Base-by-base conservation (phyloP, 2,888 invertebrate species). In the Drosophila parthenogenetica region DNA sequence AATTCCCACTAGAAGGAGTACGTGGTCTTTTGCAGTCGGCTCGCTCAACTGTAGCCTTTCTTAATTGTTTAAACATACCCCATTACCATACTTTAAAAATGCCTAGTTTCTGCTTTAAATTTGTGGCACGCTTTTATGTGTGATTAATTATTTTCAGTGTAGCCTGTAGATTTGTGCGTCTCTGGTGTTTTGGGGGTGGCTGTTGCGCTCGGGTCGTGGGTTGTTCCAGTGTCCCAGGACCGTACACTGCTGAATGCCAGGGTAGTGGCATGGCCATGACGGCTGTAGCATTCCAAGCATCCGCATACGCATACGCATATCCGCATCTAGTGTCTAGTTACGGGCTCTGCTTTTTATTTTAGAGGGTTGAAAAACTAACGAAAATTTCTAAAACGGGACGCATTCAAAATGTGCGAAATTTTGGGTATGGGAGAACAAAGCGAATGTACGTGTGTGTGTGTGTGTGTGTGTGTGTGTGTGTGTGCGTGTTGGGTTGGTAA, bases 311-410 rank as follows among this genome's bases (percentile, higher is more conserved):
- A 49, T 13, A 11, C 7, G 11, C 48, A 17, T 8, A 29, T 17
- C 5, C 25, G 25, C 48, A 70, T 57, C 71, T 77, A 62, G 29
- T 29, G 29, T 35, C 13, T 35, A 35, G 43, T 48, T 49, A 40
- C 57, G 32, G 1, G 10, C 17, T 8, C 40, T 11, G 10, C 16
- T 29, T 22, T 22, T 51, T 37, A 0, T 32, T 16, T 60, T n/a
- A n/a, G 46, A 55, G 76, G 76, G 76, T 77, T 69, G 73, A 76
- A 76, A 73, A 69, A 61, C 70, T 60, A 37, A 48, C 42, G 16
- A 69, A 60, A 71, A 73, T 77, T 62, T 35, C 29, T 64, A 69
- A 77, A 73, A 77, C 60, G 77, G 73, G 73, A 69, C 69, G 67
- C 54, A 61, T 57, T 72, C 65, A 64, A 81, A 74, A 43, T 53